Evolutionary conservation across 2,888 invertebrate genomes (phyloP).

Genomic region (Spilarctia lutea): DNA sequence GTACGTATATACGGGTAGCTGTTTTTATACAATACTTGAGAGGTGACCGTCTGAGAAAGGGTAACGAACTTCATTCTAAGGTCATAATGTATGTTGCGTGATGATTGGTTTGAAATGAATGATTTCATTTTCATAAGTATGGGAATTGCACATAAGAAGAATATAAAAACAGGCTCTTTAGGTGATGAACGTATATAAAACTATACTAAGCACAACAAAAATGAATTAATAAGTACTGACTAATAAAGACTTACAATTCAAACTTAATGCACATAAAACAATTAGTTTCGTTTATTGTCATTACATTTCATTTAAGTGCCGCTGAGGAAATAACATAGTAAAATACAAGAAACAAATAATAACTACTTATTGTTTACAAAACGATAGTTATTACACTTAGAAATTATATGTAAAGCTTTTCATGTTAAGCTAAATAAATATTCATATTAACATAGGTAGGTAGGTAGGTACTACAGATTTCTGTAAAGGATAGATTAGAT

Average conservation of each 20-base stretch:
- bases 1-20: constrained; percentile 21
- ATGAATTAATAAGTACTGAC: too few relatives aligned
- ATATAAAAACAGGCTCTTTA: neutral
- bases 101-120: neutral
- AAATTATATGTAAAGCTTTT: neutral
- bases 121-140: neutral
- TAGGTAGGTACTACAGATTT: neutral
- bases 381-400: neutral
- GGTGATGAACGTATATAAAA: neutral
- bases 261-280: neutral
- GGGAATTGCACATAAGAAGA: neutral
- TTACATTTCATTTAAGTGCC: neutral
- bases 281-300: neutral
- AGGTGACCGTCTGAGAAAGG: constrained; percentile 49
- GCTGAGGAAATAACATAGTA: neutral
- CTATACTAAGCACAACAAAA: neutral
- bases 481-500: constrained; percentile 17
- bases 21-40: constrained; percentile 22
- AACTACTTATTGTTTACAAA: neutral
- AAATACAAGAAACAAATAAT: neutral
- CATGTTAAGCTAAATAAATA: neutral
- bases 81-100: neutral
- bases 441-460: neutral
- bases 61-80: constrained; percentile 49
- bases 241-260: neutral